A percentile compares a stretch with the other conserved stretches of the same genome.
Evolutionary conservation across 2,113 vertebrate species (phyloP).

Genomic region (Trinectes maculatus): DNA sequence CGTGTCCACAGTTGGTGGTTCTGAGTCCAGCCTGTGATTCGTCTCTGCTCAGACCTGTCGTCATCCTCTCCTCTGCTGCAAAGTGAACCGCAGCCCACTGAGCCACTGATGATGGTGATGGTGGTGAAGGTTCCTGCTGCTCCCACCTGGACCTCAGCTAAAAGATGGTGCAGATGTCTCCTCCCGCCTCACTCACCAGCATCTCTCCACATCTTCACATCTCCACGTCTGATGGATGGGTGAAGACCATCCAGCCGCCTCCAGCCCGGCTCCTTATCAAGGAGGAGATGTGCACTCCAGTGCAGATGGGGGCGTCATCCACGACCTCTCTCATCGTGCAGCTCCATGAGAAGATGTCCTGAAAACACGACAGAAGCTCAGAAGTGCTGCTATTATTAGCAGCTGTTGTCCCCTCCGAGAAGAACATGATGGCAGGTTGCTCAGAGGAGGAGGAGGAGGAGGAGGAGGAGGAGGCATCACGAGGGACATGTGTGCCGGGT

Average conservation of each 20-base stretch:
- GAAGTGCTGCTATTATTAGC: constrained; percentile 64
- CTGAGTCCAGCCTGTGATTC: constrained; percentile 15
- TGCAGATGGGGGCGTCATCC: constrained; percentile 34
- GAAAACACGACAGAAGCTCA: constrained; percentile 19
- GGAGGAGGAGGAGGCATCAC: background rate
- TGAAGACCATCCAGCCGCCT: background rate
- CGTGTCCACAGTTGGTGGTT: constrained; percentile 25
- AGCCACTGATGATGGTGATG: too few relatives aligned
- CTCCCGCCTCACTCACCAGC: background rate
- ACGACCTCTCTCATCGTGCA: constrained; percentile 33
- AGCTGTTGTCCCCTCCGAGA: constrained; percentile 44
- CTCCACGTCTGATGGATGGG: too few relatives aligned
- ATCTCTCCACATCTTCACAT: too few relatives aligned
- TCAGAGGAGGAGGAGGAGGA: background rate
- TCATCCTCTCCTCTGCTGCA: too few relatives aligned
- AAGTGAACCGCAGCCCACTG: too few relatives aligned
- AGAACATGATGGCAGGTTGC: constrained; percentile 3
- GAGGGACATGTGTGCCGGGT: background rate
- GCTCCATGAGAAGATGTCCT: constrained; percentile 59
- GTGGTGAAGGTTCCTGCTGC: too few relatives aligned
- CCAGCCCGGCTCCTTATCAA: constrained; percentile 15
- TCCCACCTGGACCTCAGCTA: too few relatives aligned
- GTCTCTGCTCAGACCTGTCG: too few relatives aligned
- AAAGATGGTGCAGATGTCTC: background rate
- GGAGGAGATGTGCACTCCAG: constrained; percentile 11